Evolutionary conservation across 1,140 invertebrate species (phyloP).

Genomic region (Prorops nasuta): DNA sequence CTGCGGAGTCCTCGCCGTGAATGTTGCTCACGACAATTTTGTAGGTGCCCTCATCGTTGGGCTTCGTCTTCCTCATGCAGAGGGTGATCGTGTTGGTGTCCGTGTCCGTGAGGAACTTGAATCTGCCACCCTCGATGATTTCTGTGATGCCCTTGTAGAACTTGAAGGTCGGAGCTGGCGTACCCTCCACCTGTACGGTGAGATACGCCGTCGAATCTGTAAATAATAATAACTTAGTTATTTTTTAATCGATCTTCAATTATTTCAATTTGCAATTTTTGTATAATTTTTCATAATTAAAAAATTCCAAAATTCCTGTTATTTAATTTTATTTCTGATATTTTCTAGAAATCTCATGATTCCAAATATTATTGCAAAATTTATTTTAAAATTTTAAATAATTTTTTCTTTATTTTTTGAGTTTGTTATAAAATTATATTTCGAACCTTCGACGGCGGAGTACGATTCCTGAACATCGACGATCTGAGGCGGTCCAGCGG

Average conservation of each 20-base stretch:
- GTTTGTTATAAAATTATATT: neutral
- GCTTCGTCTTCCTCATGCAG: slow-evolving; percentile 93
- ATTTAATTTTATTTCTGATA: no score
- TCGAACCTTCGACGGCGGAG: slow-evolving; percentile 83
- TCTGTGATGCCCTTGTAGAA: slow-evolving; percentile 90
- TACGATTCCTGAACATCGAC: slow-evolving; percentile 88
- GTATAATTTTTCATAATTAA: no score
- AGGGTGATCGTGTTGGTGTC: slow-evolving; percentile 87
- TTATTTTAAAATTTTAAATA: slow-evolving; percentile 8
- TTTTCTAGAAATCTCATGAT: neutral
- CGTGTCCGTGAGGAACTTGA: slow-evolving; percentile 88
- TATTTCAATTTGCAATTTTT: no score
- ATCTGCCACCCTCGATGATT: slow-evolving; percentile 89
- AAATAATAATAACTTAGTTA: slow-evolving; percentile 27
- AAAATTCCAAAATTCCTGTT: no score
- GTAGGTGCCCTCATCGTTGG: slow-evolving; percentile 97
- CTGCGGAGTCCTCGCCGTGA: slow-evolving; percentile 91
- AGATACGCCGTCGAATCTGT: slow-evolving; percentile 86
- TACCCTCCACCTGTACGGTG: slow-evolving; percentile 85
- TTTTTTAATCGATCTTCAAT: no score
- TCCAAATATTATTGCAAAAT: neutral
- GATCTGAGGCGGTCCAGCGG: slow-evolving; percentile 79
- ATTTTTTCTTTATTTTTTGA: slow-evolving; percentile 3
- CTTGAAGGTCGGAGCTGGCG: slow-evolving; percentile 90
- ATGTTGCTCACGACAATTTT: slow-evolving; percentile 89